Evolutionary conservation across 2,888 invertebrate genomes (phyloP), one percentile per base, ranked within the genome.

Genomic region (Lissocephala sabroskyi): DNA sequence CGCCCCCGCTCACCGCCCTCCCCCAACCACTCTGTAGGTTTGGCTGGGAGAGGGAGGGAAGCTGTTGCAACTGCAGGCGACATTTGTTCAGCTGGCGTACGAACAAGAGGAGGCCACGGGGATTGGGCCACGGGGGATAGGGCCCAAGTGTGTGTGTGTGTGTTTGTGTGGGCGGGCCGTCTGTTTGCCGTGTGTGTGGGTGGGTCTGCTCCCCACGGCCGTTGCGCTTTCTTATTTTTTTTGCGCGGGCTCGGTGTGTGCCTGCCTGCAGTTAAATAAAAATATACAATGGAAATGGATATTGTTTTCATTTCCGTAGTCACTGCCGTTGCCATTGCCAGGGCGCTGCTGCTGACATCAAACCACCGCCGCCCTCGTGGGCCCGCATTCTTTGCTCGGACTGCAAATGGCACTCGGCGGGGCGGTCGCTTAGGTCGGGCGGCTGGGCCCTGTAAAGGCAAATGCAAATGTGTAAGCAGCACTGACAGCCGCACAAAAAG

Each of bases 221-320:
- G 32, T 43, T 44, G 40, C 29, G 41, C 17, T 37, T 18, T 36
- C 19, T 30, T 36, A 29, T 39, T 44, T 49, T 39, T 49, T 45
- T 30, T 43, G 46, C 16, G n/a, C n/a, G n/a, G n/a, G n/a, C n/a
- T n/a, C n/a, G n/a, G n/a, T 14, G 33, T 36, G 26, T 23, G 23
- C 23, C 23, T 61, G 52, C 47, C 52, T 52, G 55, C 68, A 54
- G 63, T 68, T 65, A 68, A 68, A 67, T 68, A 59, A 68, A 67
- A 68, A 59, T 56, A 63, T 58, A 68, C 74, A 70, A 70, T 70
- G 68, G 63, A 70, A 73, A 73, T 70, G 74, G 59, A 70, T 70
- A 70, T 70, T 73, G 68, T 70, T 70, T 70, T 73, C 68, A 70
- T 70, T 73, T 70, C 74, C 68, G 74, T 60, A 58, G 58, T 56